Conservation (phyloP, 2,113 vertebrate species). For the Ailuropoda melanoleuca region DNA sequence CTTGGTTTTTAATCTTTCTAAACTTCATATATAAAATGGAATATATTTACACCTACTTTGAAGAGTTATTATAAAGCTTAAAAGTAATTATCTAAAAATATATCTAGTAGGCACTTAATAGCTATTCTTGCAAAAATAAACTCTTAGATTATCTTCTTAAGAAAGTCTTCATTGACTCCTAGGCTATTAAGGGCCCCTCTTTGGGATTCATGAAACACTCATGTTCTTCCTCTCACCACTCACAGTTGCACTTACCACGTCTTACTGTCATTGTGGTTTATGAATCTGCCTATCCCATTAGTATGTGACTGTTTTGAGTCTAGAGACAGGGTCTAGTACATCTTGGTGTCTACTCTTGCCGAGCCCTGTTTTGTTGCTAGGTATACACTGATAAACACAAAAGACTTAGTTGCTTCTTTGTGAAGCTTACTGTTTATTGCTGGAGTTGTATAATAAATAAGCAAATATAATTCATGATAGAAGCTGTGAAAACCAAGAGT, state of each 20-base stretch:
- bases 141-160: slow-evolving; percentile 6
- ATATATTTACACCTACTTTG: slow-evolving; percentile 6
- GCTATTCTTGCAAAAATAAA: slow-evolving; percentile 6
- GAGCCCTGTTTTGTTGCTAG: background rate
- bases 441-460: background rate
- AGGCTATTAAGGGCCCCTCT: background rate
- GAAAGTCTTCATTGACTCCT: background rate
- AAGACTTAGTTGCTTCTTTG: slow-evolving; percentile 23
- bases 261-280: background rate
- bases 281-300: background rate
- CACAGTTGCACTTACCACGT: background rate
- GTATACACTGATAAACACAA: background rate
- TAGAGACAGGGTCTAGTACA: background rate
- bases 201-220: background rate
- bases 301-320: background rate
- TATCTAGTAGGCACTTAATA: slow-evolving; percentile 16
- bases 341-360: background rate
- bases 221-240: background rate
- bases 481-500: background rate
- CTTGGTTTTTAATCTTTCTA: background rate
- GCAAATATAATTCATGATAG: background rate
- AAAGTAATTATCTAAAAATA: slow-evolving; percentile 45
- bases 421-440: slow-evolving; percentile 11
- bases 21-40: slow-evolving; percentile 37
- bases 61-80: background rate